Conservation (phyloP, 2,888 invertebrate genomes). For the Odiellus spinosus region DNA sequence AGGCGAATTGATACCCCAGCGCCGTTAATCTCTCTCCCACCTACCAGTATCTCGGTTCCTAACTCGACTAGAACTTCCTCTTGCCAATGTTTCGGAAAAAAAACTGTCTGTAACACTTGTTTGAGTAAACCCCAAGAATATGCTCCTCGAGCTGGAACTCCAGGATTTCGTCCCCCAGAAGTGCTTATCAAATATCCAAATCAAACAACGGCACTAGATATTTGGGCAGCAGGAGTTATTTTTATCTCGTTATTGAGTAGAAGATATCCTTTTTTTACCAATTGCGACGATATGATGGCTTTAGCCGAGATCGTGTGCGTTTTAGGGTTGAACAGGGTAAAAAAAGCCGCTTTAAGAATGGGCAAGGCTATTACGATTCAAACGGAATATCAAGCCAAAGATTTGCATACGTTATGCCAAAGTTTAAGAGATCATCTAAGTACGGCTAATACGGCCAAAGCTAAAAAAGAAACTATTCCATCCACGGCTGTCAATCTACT, state of each 20-base stretch:
- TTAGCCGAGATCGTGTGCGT: conserved; percentile 65
- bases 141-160: conserved; percentile 71
- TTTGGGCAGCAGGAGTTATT: conserved; percentile 78
- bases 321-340: conserved; percentile 53
- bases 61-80: no score
- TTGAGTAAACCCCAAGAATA: conserved; percentile 34
- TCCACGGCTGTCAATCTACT: conserved; percentile 56
- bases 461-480: conserved; percentile 37
- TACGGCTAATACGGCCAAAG: no score
- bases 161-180: conserved; percentile 76
- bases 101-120: conserved; percentile 1
- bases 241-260: conserved; percentile 57
- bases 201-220: conserved; percentile 61
- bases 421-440: conserved; percentile 22
- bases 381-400: conserved; percentile 21
- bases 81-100: not conserved
- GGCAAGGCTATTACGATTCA: conserved; percentile 33
- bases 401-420: conserved; percentile 31
- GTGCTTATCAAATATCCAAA: conserved; percentile 58
- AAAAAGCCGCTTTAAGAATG: conserved; percentile 47
- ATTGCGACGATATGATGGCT: conserved; percentile 58
- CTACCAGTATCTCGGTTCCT: no score
- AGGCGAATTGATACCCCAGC: no score
- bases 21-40: no score
- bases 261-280: conserved; percentile 69